Percentiles rank a stretch among this genome's conserved stretches.
Evolutionary conservation across 2,113 vertebrate species (phyloP).

Genomic region (Epinephelus moara): DNA sequence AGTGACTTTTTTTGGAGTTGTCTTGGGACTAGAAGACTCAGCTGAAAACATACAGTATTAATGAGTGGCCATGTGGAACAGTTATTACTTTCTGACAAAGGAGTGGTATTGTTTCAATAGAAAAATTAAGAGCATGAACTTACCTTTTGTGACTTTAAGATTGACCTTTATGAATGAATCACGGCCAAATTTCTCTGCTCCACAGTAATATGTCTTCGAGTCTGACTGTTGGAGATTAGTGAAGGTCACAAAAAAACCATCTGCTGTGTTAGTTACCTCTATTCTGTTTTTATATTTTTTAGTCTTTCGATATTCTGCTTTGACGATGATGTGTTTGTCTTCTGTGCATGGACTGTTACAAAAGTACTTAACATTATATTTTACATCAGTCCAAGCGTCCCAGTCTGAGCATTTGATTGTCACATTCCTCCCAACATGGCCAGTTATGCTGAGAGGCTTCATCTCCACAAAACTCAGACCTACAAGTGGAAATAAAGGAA

Average conservation of each 20-base stretch:
- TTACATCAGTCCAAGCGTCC: rapidly evolving
- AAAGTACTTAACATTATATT: conserved; percentile 11
- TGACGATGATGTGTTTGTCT: conserved; percentile 11
- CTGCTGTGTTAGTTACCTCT: neutral
- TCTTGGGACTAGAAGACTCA: neutral
- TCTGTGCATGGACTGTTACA: conserved; percentile 5
- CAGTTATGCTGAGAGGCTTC: neutral
- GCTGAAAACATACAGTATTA: neutral
- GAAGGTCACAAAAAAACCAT: conserved; percentile 36
- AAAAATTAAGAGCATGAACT: conserved; percentile 7
- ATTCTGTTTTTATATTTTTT: rapidly evolving
- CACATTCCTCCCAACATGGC: neutral
- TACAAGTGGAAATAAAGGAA: conserved; percentile 22
- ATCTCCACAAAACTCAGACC: conserved; percentile 26
- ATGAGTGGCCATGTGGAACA: neutral
- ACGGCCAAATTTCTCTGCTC: rapidly evolving
- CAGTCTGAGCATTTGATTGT: conserved; percentile 26
- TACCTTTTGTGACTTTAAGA: conserved; percentile 36
- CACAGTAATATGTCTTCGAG: conserved; percentile 28
- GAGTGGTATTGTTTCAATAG: no score
- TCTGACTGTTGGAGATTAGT: conserved; percentile 33
- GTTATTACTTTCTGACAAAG: neutral
- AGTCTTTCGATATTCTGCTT: neutral
- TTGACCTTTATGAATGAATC: conserved; percentile 10
- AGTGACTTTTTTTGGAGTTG: neutral